Base-by-base conservation (phyloP, 2,888 invertebrate species). In the Coecobrya sp. region DNA sequence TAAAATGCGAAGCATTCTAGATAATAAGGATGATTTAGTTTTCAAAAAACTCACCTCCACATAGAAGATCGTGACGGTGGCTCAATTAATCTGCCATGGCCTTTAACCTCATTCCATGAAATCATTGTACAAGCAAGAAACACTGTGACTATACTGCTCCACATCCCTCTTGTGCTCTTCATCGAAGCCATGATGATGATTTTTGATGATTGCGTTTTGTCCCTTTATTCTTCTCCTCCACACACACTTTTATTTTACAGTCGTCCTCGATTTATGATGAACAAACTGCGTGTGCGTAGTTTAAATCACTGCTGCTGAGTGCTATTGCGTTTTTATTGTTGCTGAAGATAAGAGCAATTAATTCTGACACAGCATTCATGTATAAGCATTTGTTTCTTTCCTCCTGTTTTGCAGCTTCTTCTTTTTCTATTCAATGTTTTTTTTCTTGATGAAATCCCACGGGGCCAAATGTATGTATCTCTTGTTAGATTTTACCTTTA, bases 61-160 rank as follows among this genome's bases (percentile, higher is more conserved):
- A 98, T 98, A 0, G 98, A 97, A 7, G 98, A 98, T 92, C 98
- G 96, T 84, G 98, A 98, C 0, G 98, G 98, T 0, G 98, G 98
- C 95, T 98, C 98, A 91, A 98, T 97, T 91, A 98, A 96, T 95
- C 98, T 96, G 52, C 98, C 98, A 96, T 98, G 98, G 16, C 97
- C 97, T 93, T 95, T 96, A 76, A 96, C 97, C 76, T 95, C 95
- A 88, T 92, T 92, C 88, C 88, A 92, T 89, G 92, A 88, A 89
- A 88, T 36, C 27, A 85, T 79, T 25, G 65, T 79, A 68, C 11
- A 89, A 19, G 42, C 68, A 55, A 92, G 79, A 30, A 85, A 86
- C 42, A 92, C 84, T 59, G 88, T 22, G 27, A 65, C 22, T 36
- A 62, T 86, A 76, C 88, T 86, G 84, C 88, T 92, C 88, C 89